phyloP scores from a whole-genome alignment of 1,140 invertebrate species.

The Penaeus japonicus region DNA sequence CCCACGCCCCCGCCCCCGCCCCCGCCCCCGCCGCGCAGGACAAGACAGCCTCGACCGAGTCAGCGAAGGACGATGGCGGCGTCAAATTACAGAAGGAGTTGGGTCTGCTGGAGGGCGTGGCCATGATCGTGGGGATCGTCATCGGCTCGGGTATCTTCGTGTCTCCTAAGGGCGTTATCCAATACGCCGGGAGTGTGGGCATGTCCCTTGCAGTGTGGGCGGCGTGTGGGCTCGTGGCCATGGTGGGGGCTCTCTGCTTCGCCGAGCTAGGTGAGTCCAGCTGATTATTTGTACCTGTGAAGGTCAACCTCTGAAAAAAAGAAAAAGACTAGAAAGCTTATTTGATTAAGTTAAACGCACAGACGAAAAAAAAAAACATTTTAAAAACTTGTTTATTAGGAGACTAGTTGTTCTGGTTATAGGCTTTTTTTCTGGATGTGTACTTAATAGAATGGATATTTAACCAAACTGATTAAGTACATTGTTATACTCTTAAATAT shows the following conservation, averaged over 20 bases:
- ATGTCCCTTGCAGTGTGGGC: slow-evolving; percentile 62
- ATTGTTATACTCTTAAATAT: no score
- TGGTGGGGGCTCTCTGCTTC: slow-evolving; percentile 65
- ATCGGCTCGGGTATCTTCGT: slow-evolving; percentile 79
- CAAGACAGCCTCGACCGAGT: neutral
- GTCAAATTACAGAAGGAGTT: slow-evolving; percentile 73
- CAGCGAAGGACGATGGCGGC: slow-evolving; percentile 63
- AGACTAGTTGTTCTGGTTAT: no score
- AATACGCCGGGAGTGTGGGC: slow-evolving; percentile 62
- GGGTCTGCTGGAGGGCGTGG: slow-evolving; percentile 83
- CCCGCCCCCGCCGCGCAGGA: neutral
- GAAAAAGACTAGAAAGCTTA: no score
- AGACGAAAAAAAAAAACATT: no score
- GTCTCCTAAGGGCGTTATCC: slow-evolving; percentile 66
- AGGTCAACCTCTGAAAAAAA: neutral
- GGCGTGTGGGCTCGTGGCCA: slow-evolving; percentile 61
- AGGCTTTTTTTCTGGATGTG: no score
- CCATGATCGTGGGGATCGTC: slow-evolving; percentile 88
- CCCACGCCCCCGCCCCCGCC: no score
- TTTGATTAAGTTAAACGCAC: no score
- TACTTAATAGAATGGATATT: no score
- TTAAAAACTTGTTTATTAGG: no score
- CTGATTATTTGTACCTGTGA: neutral
- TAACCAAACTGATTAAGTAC: no score
- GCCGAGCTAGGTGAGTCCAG: slow-evolving; percentile 63